Conservation (phyloP, 2,888 invertebrate species). For the Trichacis sp. region DNA sequence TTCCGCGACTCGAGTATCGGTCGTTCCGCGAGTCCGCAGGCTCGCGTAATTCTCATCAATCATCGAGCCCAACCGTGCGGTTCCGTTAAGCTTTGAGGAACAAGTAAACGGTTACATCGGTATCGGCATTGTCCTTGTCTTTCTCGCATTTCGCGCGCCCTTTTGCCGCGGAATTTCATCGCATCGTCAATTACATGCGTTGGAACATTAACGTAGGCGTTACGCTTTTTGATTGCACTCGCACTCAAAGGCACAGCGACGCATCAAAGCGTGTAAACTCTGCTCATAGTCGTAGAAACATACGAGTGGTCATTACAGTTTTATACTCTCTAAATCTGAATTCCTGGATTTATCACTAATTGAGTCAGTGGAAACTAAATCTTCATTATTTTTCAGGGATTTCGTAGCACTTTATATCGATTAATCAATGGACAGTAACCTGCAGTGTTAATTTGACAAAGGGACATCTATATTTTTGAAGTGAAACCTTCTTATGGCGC, state of each 20-base stretch:
- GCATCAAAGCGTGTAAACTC: slow-evolving; percentile 40
- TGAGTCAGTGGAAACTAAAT: too few species aligned
- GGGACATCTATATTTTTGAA: too few species aligned
- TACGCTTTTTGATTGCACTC: slow-evolving; percentile 37
- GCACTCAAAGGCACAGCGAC: slow-evolving; percentile 25
- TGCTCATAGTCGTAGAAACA: slow-evolving; percentile 22
- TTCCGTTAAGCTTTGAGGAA: slow-evolving; percentile 46
- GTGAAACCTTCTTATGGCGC: too few species aligned
- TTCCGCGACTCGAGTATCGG: slow-evolving; percentile 10
- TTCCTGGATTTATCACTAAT: too few species aligned
- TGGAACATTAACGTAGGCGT: slow-evolving; percentile 38
- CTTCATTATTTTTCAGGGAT: too few species aligned
- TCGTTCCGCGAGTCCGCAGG: slow-evolving; percentile 4
- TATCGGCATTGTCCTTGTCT: slow-evolving; percentile 12
- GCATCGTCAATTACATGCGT: slow-evolving; percentile 38
- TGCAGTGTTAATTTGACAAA: too few species aligned
- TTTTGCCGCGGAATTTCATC: slow-evolving; percentile 23
- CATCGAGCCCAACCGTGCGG: slow-evolving; percentile 47
- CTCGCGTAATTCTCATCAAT: slow-evolving; percentile 42
- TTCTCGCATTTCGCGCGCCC: slow-evolving; percentile 1
- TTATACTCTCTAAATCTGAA: too few species aligned
- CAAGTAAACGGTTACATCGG: slow-evolving; percentile 25
- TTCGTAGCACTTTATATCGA: too few species aligned
- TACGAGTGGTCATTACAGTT: too few species aligned
- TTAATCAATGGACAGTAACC: too few species aligned